Percentiles rank a stretch among this genome's conserved stretches.
Evolutionary conservation across 2,113 vertebrate genomes (phyloP).

Genomic region (Naja naja): DNA sequence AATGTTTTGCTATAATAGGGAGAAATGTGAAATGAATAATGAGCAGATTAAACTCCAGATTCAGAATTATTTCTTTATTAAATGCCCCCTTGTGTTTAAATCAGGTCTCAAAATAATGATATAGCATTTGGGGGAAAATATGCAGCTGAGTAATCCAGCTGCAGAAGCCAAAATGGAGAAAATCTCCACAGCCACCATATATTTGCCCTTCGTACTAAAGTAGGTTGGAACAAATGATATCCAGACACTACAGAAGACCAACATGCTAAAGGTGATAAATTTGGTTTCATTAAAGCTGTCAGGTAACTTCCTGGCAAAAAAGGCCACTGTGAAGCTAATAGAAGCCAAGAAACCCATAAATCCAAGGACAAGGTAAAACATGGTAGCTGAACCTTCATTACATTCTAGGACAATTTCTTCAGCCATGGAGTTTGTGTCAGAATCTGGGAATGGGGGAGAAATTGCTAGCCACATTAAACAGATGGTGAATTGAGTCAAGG

Average conservation of each 20-base stretch:
- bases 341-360: neutral
- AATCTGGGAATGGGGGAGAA: neutral
- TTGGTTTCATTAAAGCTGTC: neutral
- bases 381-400: neutral
- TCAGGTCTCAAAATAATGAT: neutral
- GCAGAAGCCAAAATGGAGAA: neutral
- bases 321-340: neutral
- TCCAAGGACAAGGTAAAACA: neutral
- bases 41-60: neutral
- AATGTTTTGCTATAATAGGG: neutral
- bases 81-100: neutral
- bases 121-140: neutral
- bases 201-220: neutral
- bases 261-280: neutral
- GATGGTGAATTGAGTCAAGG: neutral
- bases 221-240: neutral
- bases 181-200: neutral
- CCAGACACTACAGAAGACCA: neutral
- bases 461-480: neutral
- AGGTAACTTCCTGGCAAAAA: neutral
- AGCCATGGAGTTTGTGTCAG: neutral
- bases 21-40: neutral
- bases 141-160: neutral
- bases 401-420: neutral
- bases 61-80: neutral